These are phyloP conservation scores for Eurosta solidaginis DNA, from an alignment of 1,140 invertebrate species.

Conservation along the genomic window DNA sequence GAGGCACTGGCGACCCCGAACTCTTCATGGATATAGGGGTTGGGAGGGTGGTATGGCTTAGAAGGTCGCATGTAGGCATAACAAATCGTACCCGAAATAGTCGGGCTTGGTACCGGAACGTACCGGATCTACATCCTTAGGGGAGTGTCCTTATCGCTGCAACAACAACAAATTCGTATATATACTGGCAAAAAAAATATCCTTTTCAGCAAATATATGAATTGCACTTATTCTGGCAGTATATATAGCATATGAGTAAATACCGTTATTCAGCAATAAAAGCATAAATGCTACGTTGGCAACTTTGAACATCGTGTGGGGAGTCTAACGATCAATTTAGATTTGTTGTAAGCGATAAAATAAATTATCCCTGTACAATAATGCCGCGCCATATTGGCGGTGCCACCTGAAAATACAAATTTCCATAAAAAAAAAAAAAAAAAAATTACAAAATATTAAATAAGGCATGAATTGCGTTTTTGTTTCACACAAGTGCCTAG, in stretches of 20 bases:
- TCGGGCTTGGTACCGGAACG: too few relatives aligned
- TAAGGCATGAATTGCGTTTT: neutral
- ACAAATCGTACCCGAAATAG: too few relatives aligned
- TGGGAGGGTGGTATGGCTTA: too few relatives aligned
- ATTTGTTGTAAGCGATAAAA: slow-evolving; percentile 57
- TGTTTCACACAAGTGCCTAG: neutral
- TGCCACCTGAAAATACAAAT: neutral
- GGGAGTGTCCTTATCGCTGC: too few relatives aligned
- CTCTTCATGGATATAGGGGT: too few relatives aligned
- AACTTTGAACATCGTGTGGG: neutral
- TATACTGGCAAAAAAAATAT: too few relatives aligned
- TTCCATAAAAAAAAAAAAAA: neutral
- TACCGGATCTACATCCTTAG: too few relatives aligned
- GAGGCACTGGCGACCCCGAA: too few relatives aligned
- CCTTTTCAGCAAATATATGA: neutral
- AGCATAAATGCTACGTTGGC: neutral
- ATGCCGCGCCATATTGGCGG: neutral
- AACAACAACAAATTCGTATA: slow-evolving; percentile 17
- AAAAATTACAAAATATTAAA: neutral
- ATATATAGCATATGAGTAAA: neutral
- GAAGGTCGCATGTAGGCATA: too few relatives aligned
- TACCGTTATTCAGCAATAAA: neutral
- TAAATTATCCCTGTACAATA: slow-evolving; percentile 52
- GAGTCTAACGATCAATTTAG: slow-evolving; percentile 56
- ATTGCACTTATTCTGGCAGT: neutral